Evolutionary conservation across 2,113 vertebrate genomes (phyloP).

Genomic region (Semicossyphus pulcher): DNA sequence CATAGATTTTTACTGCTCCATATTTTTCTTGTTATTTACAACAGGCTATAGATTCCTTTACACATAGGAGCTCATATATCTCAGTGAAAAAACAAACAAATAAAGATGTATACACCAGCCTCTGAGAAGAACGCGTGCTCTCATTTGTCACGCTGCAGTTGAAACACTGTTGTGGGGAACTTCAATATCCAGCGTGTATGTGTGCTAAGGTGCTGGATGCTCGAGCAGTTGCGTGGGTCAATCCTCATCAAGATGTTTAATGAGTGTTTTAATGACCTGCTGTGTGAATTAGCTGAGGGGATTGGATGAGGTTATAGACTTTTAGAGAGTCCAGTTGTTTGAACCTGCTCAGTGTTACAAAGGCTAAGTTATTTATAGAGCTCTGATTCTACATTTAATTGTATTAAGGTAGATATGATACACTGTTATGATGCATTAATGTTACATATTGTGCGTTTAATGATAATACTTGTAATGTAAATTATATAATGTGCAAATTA

Average conservation of each 20-base stretch:
- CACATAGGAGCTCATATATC: not conserved
- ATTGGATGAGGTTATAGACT: constrained; percentile 34
- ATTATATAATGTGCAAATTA: too few species aligned
- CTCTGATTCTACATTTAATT: not conserved
- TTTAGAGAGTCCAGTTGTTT: constrained; percentile 7
- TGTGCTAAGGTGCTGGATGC: constrained; percentile 28
- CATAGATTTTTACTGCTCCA: not conserved
- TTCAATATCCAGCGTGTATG: constrained; percentile 29
- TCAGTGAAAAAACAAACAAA: not conserved
- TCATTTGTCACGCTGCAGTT: constrained; percentile 28
- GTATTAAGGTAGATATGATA: too few species aligned
- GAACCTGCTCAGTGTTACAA: not conserved
- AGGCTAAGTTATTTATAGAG: not conserved
- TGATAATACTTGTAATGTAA: too few species aligned
- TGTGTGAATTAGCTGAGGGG: constrained; percentile 33
- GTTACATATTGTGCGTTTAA: too few species aligned
- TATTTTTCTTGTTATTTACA: not conserved
- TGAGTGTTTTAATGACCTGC: constrained; percentile 56
- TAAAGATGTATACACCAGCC: constrained; percentile 4
- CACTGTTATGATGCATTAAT: too few species aligned
- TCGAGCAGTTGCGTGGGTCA: constrained; percentile 26
- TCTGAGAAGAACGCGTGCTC: not conserved
- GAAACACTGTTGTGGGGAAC: constrained; percentile 10
- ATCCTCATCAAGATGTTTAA: constrained; percentile 55
- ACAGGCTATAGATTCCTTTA: not conserved